Evolutionary conservation across 2,113 vertebrate genomes (phyloP), one percentile per base, ranked within the genome.

Genomic region (Raja brachyura): DNA sequence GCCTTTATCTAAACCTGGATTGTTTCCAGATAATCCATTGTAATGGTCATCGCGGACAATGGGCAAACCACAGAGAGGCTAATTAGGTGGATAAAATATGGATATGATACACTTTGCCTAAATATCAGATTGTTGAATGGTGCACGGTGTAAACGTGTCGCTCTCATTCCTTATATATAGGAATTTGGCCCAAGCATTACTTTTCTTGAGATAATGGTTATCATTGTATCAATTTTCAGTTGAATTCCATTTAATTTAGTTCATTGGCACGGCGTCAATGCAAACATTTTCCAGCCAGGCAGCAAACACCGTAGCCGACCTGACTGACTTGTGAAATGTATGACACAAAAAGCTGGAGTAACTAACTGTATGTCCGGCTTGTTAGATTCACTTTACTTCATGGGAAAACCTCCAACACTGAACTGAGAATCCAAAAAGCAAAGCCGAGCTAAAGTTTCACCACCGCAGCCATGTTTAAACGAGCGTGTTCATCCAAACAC

Each of bases 161-260:
- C 13, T n/a, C 59, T 88, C 39, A 63, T 31, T 59, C 14, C 4
- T n/a, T 39, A 88, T 31, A 63, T 31, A 16, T 63, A 88, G 59
- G 59, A 88, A 88, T 66, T 4, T 16, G 59, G 83, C 83, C 48
- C 79, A 83, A 83, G 22, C 10, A 8, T 59, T 25, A 83, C 48
- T 56, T 83, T 83, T 83, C 48, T 18, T 66, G 83, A 59, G 83
- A 86, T 86, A 63, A 28, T 63, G 28, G 56, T 63, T 63, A 88
- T 66, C 83, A 63, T n/a, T 88, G 63, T 18, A 88, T 88, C 83
- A 88, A 88, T 63, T 88, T 88, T 88, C 83, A 88, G 83, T 59
- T 88, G 59, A 88, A 88, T 88, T 88, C 83, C 83, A 63, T 63
- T 31, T 63, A 88, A 88, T 88, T 16, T 88, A 66, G 83, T 31